Percentiles rank a stretch among this genome's conserved stretches.
Evolutionary conservation across 2,797 vertebrate species (phyloP).

Genomic region (Sebastes itinus): DNA sequence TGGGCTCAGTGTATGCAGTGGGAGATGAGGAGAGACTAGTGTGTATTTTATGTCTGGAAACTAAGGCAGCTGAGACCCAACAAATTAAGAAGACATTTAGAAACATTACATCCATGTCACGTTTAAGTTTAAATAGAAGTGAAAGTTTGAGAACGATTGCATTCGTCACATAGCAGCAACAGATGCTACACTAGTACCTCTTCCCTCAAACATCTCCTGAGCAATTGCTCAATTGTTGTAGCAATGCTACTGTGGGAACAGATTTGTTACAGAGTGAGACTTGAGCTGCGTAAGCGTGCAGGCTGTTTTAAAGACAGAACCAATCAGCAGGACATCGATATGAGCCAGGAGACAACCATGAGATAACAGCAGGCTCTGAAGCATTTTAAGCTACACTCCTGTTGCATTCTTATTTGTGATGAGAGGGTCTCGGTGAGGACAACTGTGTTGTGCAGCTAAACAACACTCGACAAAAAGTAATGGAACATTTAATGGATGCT

Average conservation of each 20-base stretch:
- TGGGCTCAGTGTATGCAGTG: no score
- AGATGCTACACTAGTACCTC: background rate
- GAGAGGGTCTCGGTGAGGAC: background rate
- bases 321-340: constrained; percentile 9
- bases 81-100: no score
- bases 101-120: no score
- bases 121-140: background rate
- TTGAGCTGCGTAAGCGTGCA: background rate
- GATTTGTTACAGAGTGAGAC: constrained; percentile 1
- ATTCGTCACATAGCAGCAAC: constrained; percentile 7
- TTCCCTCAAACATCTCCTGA: constrained; percentile 15
- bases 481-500: background rate
- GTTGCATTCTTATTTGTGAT: background rate
- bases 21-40: no score
- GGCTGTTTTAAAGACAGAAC: constrained; percentile 22
- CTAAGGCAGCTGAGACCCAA: no score
- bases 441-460: background rate
- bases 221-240: background rate
- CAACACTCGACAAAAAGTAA: background rate
- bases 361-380: background rate
- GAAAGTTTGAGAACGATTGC: no score
- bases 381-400: background rate
- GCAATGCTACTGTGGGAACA: background rate
- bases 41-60: no score
- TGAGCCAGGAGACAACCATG: background rate